These are phyloP conservation scores for Hybos culiciformis DNA, from an alignment of 2,888 invertebrate species.

Conservation along the genomic window DNA sequence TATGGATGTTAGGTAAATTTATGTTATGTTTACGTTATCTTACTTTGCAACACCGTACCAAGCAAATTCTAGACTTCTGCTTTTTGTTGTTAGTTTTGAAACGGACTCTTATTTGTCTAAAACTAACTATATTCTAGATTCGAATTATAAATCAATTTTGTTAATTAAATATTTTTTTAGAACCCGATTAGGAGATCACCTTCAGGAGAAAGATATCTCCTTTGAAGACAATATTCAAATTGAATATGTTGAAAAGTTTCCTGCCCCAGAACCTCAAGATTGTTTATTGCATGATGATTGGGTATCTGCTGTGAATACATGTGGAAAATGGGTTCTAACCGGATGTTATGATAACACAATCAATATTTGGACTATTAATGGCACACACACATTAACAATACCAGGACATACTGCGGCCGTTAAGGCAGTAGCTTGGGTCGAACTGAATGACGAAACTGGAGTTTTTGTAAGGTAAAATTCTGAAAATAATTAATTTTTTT, in stretches of 20 bases:
- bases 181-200: conserved; percentile 49
- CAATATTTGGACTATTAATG: conserved; percentile 78
- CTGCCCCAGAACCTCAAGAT: conserved; percentile 85
- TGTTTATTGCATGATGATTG: conserved; percentile 93
- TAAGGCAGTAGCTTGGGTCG: conserved; percentile 80
- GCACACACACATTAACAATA: conserved; percentile 68
- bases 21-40: not conserved
- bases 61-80: not conserved
- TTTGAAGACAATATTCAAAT: conserved; percentile 76
- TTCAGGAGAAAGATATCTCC: conserved; percentile 60
- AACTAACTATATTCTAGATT: not conserved
- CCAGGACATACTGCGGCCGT: conserved; percentile 79
- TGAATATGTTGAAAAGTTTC: conserved; percentile 82
- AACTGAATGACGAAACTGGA: conserved; percentile 47
- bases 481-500: conserved; percentile 3
- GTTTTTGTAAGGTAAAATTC: conserved; percentile 50
- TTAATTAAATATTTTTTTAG: no score
- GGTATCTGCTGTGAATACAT: conserved; percentile 76
- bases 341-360: conserved; percentile 90
- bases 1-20: no score
- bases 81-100: no score
- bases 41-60: conserved; percentile 6
- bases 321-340: conserved; percentile 66
- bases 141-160: not conserved
- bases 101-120: no score